These are phyloP conservation scores for Urechis unicinctus DNA, from an alignment of 2,888 invertebrate species.

Conservation along the genomic window DNA sequence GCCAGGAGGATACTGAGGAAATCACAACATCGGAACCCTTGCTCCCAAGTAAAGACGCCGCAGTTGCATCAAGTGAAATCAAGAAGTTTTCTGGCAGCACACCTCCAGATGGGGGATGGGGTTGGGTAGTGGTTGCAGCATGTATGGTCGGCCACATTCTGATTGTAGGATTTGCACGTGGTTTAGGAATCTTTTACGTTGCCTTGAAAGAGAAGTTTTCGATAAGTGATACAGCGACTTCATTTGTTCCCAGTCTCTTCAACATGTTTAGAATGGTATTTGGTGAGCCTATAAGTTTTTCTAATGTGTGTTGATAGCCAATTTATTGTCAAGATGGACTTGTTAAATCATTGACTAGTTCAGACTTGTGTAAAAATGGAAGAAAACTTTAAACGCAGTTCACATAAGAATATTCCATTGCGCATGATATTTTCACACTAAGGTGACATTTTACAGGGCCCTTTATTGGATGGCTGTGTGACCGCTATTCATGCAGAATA, in stretches of 20 bases:
- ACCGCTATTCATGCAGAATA: slow-evolving; percentile 75
- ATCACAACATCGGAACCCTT: too few relatives aligned
- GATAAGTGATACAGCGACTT: slow-evolving; percentile 66
- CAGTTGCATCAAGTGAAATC: too few relatives aligned
- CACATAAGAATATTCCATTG: too few relatives aligned
- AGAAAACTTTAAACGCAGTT: too few relatives aligned
- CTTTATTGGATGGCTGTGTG: slow-evolving; percentile 74
- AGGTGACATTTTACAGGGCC: too few relatives aligned
- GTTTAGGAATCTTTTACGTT: slow-evolving; percentile 77
- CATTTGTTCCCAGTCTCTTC: background rate
- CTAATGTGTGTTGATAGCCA: background rate
- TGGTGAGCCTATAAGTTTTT: too few relatives aligned
- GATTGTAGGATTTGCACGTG: slow-evolving; percentile 38
- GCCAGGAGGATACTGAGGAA: too few relatives aligned
- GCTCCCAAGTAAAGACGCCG: too few relatives aligned
- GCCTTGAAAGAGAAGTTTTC: slow-evolving; percentile 76
- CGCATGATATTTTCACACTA: too few relatives aligned
- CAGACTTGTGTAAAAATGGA: too few relatives aligned
- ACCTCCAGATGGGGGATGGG: slow-evolving; percentile 2
- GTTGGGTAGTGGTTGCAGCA: background rate
- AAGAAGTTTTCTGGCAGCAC: too few relatives aligned
- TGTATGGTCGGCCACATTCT: background rate
- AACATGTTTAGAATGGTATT: background rate
- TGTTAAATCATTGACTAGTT: too few relatives aligned
- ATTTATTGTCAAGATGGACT: background rate